Base-by-base conservation (phyloP, 2,888 invertebrate genomes). In the Scotopteryx bipunctaria region DNA sequence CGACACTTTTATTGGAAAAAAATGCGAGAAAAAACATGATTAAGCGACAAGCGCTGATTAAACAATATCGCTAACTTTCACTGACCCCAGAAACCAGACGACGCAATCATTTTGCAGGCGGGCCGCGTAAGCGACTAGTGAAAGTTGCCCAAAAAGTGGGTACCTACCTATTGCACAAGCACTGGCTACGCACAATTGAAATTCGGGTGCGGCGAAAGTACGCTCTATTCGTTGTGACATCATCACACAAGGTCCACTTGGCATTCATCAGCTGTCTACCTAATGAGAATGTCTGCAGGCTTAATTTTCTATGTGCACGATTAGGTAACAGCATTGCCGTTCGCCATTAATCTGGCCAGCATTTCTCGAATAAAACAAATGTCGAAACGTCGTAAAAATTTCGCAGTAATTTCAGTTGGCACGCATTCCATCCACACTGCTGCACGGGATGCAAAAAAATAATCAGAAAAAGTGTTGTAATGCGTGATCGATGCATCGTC, bases 131-230 rank as follows among this genome's bases (percentile, higher is more conserved):
- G 81, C 78, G 69, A 68, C 75, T 73, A 86, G 89, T 86, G 90
- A 90, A 90, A 90, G 90, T 87, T 82, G 81, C 80, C 87, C 80
- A 89, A 90, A 53, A 89, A 78, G 83, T 81, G 76, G 76, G 76
- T 84, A 83, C 25, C 23, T 85, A 85, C 38, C 53, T 48, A 54
- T 89, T 89, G 88, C 90, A 88, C 90, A 89, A 87, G 84, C 76
- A 75, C 38, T 37, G 69, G 68, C 73, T 65, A 78, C 81, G 81
- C 83, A 86, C 83, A 81, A 88, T 86, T 83, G 76, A 83, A 86
- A 85, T 87, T 88, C 79, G 82, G 84, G 76, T 79, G 80, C 78
- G 78, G 86, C 82, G 89, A 90, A 89, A 88, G 89, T 85, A 73
- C 73, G 66, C 70, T 78, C 74, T 72, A 74, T 73, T 65, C 66